Base-by-base conservation (phyloP, 2,113 vertebrate species). In the Phodopus roborovskii region DNA sequence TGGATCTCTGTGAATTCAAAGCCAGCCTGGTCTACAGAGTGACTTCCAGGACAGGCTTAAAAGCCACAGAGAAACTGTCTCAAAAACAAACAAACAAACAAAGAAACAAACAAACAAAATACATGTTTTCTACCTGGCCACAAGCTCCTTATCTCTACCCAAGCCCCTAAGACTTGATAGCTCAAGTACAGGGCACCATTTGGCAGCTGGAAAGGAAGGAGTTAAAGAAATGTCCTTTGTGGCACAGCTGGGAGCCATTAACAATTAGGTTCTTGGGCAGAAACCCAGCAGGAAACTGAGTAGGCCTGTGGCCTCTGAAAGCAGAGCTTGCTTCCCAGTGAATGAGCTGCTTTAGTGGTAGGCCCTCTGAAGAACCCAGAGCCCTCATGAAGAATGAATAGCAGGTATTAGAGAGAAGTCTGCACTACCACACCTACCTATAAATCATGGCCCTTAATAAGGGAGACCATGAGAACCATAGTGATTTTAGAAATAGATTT, bases 171-270 rank as follows among this genome's bases (percentile, higher is more conserved):
- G 5, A 84, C 56, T 85, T 94, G 68, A 91, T 20, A 89, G 79
- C 56, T 91, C 42, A 58, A 92, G 42, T 7, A 19, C 9, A 85
- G 36, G 58, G 56, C 77, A 36, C 33, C 30, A 79, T 84, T 96
- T 94, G 68, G 88, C 79, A 87, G 42, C 73, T 45, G 64, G 94
- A 6, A 93, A 94, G 62, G 85, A 97, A 97, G 33, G 94, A 56
- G 97, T 97, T 98, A 98, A 97, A 92, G 73, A 95, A 96, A 48
- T 24, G 77, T 58, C n/a, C 73, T 90, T 82, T 94, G 92, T 94
- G 94, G 85, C 90, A 94, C 97, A 98, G 96, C 94, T 98, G 97
- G 97, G 97, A 97, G 77, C 82, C 94, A 98, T 97, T 97, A 97
- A 96, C 96, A 97, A 97, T 98, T 97, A 97, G 94, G 85, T 96